Conservation (phyloP, 2,797 vertebrate genomes). For the Acestrorhynchus altus region DNA sequence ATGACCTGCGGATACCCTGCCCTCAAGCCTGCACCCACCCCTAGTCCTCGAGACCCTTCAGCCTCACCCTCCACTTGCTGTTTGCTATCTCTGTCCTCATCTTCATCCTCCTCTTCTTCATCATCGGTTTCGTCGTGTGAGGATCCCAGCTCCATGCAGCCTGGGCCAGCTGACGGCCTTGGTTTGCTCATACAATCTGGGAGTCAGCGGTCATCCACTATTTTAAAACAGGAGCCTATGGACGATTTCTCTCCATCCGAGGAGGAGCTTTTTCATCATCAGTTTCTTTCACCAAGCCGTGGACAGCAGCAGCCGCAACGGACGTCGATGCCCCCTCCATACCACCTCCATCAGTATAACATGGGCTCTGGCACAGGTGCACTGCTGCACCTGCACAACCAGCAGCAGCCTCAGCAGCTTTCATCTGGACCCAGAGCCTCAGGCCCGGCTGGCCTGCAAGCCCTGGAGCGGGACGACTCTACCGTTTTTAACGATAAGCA, state of each 20-base stretch:
- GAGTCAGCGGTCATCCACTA: constrained; percentile 75
- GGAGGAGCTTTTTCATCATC: constrained; percentile 83
- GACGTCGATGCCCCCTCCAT: constrained; percentile 90
- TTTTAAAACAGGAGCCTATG: constrained; percentile 92
- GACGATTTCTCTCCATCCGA: constrained; percentile 86
- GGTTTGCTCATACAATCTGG: constrained; percentile 77
- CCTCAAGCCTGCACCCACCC: constrained; percentile 55
- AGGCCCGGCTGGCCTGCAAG: constrained; percentile 59
- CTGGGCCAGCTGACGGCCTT: constrained; percentile 76
- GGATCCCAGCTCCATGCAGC: constrained; percentile 83
- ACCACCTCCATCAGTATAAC: constrained; percentile 87
- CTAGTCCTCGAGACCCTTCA: constrained; percentile 80
- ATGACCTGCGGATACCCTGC: background rate
- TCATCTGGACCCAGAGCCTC: constrained; percentile 74
- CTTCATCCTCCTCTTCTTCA: constrained; percentile 76
- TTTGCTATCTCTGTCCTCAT: constrained; percentile 80
- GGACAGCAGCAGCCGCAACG: constrained; percentile 84
- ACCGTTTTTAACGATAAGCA: constrained; percentile 81
- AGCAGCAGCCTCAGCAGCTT: constrained; percentile 64
- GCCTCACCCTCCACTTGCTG: constrained; percentile 84
- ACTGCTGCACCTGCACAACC: constrained; percentile 77
- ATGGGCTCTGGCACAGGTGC: constrained; percentile 73
- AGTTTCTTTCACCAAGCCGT: constrained; percentile 73
- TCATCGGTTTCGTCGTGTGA: constrained; percentile 84
- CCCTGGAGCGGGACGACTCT: constrained; percentile 73